phyloP scores from a whole-genome alignment of 2,113 vertebrate species.

The Spermophilus dauricus region DNA sequence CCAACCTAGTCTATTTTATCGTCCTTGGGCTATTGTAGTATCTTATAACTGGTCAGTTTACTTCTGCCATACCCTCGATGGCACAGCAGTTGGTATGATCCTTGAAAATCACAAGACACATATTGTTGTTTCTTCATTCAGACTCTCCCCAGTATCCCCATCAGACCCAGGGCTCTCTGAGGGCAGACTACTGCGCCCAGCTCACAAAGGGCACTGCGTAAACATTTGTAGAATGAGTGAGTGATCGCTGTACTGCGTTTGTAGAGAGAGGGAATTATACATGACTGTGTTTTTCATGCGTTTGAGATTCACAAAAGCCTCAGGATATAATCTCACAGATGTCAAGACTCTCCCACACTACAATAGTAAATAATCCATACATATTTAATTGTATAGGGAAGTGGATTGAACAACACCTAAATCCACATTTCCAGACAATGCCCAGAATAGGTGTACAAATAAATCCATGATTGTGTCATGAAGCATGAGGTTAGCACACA shows the following conservation, averaged over 20 bases:
- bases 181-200: neutral
- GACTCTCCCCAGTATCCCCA: neutral
- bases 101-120: neutral
- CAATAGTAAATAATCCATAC: slow-evolving; percentile 80
- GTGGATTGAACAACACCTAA: slow-evolving; percentile 67
- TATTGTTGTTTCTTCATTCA: neutral
- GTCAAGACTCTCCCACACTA: slow-evolving; percentile 71
- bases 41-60: neutral
- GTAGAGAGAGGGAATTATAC: slow-evolving; percentile 63
- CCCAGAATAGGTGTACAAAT: slow-evolving; percentile 57
- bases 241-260: neutral
- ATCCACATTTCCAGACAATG: slow-evolving; percentile 71
- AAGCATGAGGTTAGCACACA: slow-evolving; percentile 30
- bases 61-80: neutral
- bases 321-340: slow-evolving; percentile 77
- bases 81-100: neutral
- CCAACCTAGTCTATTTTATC: neutral
- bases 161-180: neutral
- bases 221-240: slow-evolving; percentile 59
- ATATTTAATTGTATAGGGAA: slow-evolving; percentile 78
- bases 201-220: neutral
- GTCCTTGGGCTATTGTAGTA: neutral
- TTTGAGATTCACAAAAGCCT: slow-evolving; percentile 78
- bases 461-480: slow-evolving; percentile 45
- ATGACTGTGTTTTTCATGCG: slow-evolving; percentile 51